Percentiles rank a stretch among this genome's conserved stretches.
Evolutionary conservation across 2,888 invertebrate species (phyloP).

Genomic region (Parascotia fuliginaria): DNA sequence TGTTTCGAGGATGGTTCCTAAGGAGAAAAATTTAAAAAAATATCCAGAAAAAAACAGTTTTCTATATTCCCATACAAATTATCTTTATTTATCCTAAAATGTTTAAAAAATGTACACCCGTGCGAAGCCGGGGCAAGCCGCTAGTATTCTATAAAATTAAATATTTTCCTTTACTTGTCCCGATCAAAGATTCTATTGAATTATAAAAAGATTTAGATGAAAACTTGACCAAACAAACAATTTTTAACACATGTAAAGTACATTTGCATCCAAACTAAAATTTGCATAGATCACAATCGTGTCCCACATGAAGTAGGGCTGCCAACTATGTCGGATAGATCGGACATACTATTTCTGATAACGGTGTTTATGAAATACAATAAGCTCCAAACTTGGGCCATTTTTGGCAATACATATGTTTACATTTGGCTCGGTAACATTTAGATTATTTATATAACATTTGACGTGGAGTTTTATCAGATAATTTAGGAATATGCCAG

Average conservation of each 20-base stretch:
- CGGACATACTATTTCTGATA: constrained; percentile 19
- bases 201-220: not conserved
- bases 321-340: constrained; percentile 15
- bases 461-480: constrained; percentile 5
- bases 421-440: constrained; percentile 6
- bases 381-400: constrained; percentile 5
- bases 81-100: no score
- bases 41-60: no score
- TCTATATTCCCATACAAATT: no score
- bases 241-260: constrained; percentile 15
- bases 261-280: constrained; percentile 38
- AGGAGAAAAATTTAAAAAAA: no score
- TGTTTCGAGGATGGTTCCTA: no score
- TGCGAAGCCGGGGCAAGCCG: no score
- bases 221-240: constrained; percentile 24
- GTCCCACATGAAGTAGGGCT: constrained; percentile 29
- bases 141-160: no score
- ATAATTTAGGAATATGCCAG: constrained; percentile 4
- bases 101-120: no score
- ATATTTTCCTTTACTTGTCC: no score
- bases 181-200: no score
- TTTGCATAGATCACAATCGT: constrained; percentile 49
- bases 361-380: constrained; percentile 3
- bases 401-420: constrained; percentile 6
- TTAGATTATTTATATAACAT: constrained; percentile 5